Base-by-base conservation (phyloP, 2,113 vertebrate species). In the Oenanthe melanoleuca region DNA sequence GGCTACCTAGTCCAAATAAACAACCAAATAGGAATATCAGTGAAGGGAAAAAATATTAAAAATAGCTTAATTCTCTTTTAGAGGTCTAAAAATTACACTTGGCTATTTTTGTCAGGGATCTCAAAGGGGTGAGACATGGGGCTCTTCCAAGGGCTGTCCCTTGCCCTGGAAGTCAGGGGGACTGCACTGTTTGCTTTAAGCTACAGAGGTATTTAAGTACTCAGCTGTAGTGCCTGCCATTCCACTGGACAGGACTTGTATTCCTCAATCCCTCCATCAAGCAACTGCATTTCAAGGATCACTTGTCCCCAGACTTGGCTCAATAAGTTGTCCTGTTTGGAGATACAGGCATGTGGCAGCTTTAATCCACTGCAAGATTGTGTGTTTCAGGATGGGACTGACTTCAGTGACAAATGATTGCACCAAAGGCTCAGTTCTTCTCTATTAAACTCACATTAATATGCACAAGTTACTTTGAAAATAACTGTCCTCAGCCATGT, bases 341-440 rank as follows among this genome's bases (percentile, higher is more conserved):
- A 81, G 25, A 67, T 52, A 17, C 20, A 37, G 22, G 17, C n/a
- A 28, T 44, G 6, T 64, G 45, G 81, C 61, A 92, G 18, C 11
- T 79, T 9, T 53, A 83, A 56, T 44, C 45, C 60, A 28, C 44
- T 33, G 29, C 42, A 86, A 52, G 7, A 42, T 40, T 17, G 4
- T 3, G 15, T 72, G 42, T 42, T 77, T 65, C 56, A 73, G 55
- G 56, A 63, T 52, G 40, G 86, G 23, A 66, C 5, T 18, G 34
- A 57, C 47, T 92, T 44, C 0, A 1, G 34, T n/a, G 67, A 31
- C 12, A n/a, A 4, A 1, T 16, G 45, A 64, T 22, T 15, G 4
- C 14, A 25, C 8, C 20, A 42, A 77, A 86, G 24, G 4, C 29
- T 92, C 18, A 34, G 7, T 55, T 95, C n/a, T 67, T 18, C 66